Conservation (phyloP, 2,797 vertebrate species). For the Neoniphon sammara region DNA sequence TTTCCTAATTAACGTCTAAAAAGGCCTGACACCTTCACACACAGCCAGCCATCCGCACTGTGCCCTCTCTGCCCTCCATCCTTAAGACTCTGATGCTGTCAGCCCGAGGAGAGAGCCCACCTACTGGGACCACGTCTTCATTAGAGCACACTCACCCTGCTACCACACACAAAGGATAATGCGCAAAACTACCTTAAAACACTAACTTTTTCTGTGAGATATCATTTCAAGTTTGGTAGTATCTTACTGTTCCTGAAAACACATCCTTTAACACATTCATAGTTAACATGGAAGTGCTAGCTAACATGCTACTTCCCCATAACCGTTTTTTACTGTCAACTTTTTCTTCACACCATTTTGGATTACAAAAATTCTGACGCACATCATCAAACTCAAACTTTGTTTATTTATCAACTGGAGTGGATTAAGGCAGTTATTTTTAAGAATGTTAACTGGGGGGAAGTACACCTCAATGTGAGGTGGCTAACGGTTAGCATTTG, state of each 20-base stretch:
- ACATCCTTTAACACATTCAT: background rate
- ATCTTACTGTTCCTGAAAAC: background rate
- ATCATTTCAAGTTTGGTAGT: background rate
- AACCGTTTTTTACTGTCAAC: too few relatives aligned
- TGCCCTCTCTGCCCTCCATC: slow-evolving; percentile 33
- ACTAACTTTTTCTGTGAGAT: slow-evolving; percentile 1
- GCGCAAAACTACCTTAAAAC: background rate
- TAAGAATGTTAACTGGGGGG: too few relatives aligned
- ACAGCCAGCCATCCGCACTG: slow-evolving; percentile 23
- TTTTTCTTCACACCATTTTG: too few relatives aligned
- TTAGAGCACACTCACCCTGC: slow-evolving; percentile 29
- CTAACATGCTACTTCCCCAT: too few relatives aligned
- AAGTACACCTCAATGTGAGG: too few relatives aligned
- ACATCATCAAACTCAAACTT: too few relatives aligned
- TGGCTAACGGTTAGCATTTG: too few relatives aligned
- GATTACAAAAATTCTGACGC: too few relatives aligned
- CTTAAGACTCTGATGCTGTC: slow-evolving; percentile 24
- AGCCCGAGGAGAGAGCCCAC: slow-evolving; percentile 35
- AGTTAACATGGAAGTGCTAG: too few relatives aligned
- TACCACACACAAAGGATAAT: slow-evolving; percentile 13
- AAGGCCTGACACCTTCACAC: slow-evolving; percentile 52
- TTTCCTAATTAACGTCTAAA: slow-evolving; percentile 59
- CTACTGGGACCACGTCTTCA: slow-evolving; percentile 39
- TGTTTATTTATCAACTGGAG: too few relatives aligned
- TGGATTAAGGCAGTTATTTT: too few relatives aligned